These are phyloP conservation scores for Tauraco erythrolophus DNA, from an alignment of 2,113 vertebrate species.

Conservation along the genomic window DNA sequence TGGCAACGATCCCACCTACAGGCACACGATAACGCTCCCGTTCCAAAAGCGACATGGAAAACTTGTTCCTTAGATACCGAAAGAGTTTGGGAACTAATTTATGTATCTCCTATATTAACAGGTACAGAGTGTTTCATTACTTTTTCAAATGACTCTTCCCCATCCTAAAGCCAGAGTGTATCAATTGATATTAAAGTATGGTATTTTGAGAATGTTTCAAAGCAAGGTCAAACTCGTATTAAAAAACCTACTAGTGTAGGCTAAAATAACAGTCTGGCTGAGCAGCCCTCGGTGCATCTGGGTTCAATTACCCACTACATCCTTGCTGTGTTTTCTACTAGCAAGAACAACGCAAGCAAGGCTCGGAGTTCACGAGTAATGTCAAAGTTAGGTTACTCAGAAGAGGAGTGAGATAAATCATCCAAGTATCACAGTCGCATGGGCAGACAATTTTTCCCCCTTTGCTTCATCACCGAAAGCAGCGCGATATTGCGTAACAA, in stretches of 20 bases:
- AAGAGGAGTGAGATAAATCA: slow-evolving; percentile 79
- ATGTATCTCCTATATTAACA: slow-evolving; percentile 53
- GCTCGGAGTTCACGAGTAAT: slow-evolving; percentile 80
- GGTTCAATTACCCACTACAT: slow-evolving; percentile 90
- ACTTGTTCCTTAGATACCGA: neutral
- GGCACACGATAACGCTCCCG: neutral
- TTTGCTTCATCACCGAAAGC: neutral
- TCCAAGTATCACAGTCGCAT: slow-evolving; percentile 54
- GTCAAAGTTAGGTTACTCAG: slow-evolving; percentile 84
- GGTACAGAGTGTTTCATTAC: slow-evolving; percentile 76
- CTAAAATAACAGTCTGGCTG: slow-evolving; percentile 91
- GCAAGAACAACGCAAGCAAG: slow-evolving; percentile 81
- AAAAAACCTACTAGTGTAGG: slow-evolving; percentile 85
- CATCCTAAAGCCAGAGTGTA: slow-evolving; percentile 74
- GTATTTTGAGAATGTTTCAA: slow-evolving; percentile 90
- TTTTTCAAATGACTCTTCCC: slow-evolving; percentile 2
- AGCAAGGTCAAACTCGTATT: slow-evolving; percentile 89
- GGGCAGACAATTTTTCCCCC: neutral
- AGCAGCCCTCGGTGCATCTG: slow-evolving; percentile 84
- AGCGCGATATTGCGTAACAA: slow-evolving; percentile 37
- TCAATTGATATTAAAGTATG: slow-evolving; percentile 85
- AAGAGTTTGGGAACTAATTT: too few relatives aligned
- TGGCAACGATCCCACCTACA: neutral
- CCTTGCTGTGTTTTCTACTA: slow-evolving; percentile 81
- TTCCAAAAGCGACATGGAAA: neutral